phyloP scores from a whole-genome alignment of 92 coral and sea anemone genomes.

The Pocillopora grandis region DNA sequence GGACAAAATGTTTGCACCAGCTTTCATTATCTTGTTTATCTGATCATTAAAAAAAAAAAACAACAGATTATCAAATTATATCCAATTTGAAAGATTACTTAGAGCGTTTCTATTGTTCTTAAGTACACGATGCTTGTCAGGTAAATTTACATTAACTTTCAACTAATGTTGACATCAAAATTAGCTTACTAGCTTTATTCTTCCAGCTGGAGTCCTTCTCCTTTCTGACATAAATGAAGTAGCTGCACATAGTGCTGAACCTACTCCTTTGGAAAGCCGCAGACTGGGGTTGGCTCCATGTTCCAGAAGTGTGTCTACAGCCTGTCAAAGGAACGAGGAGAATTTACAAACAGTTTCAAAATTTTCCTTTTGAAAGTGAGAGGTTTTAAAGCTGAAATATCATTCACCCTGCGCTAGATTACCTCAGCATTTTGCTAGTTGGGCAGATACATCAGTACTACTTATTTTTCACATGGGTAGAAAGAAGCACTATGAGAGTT shows the following conservation, averaged over 20 bases:
- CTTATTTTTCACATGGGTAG: no score
- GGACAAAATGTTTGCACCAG: constrained; percentile 94
- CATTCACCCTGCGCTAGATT: background rate
- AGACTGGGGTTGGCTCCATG: constrained; percentile 93
- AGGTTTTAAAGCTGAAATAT: no score
- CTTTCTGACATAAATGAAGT: constrained; percentile 96
- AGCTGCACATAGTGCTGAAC: constrained; percentile 96
- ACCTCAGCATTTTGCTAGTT: background rate
- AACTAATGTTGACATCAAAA: background rate
- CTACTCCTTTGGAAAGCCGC: constrained; percentile 85
- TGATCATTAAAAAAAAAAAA: constrained; percentile 5
- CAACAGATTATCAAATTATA: no score
- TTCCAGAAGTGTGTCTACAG: constrained; percentile 85
- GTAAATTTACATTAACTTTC: no score
- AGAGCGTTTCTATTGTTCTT: no score
- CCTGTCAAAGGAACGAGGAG: constrained; percentile 53
- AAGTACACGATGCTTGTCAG: no score
- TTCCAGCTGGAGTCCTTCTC: constrained; percentile 78
- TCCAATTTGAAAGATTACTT: no score
- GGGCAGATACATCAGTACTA: no score
- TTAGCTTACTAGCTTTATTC: constrained; percentile 80
- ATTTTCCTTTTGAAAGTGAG: background rate
- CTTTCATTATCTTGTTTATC: constrained; percentile 94
- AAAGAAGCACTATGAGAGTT: no score
- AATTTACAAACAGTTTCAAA: background rate